A percentile compares a stretch with the other conserved stretches of the same genome.
These are phyloP conservation scores for Ficedula albicollis DNA, from an alignment of 2,797 vertebrate genomes.

Conservation along the genomic window DNA sequence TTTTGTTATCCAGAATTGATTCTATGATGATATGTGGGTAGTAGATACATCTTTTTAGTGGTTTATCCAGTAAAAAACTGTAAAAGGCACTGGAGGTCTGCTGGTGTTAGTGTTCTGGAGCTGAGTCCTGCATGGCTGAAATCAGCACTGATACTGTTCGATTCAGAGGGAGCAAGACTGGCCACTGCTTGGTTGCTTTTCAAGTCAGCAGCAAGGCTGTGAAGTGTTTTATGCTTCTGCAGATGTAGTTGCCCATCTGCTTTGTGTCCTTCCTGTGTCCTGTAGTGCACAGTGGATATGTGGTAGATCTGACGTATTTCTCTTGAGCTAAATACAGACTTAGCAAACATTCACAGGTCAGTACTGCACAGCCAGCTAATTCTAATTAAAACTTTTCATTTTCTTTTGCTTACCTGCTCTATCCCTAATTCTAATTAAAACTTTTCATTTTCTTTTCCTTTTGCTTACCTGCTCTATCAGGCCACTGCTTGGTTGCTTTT, in stretches of 20 bases:
- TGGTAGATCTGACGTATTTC: background rate
- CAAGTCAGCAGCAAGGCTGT: accelerated
- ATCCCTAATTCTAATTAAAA: too few relatives aligned
- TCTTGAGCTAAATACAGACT: background rate
- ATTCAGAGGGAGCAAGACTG: background rate
- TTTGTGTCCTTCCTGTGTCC: background rate
- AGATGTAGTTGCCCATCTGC: background rate
- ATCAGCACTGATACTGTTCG: background rate
- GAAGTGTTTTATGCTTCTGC: background rate
- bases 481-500: background rate
- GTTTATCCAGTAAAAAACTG: background rate
- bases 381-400: background rate
- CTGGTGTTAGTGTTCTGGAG: background rate
- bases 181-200: background rate
- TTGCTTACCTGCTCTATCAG: too few relatives aligned
- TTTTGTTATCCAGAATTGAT: background rate
- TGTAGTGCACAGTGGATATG: background rate
- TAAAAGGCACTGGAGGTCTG: background rate
- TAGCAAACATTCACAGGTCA: background rate
- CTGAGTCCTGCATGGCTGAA: accelerated
- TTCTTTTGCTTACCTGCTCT: too few relatives aligned
- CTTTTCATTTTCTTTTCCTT: too few relatives aligned
- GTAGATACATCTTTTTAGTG: background rate
- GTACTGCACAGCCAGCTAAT: background rate
- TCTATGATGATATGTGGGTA: accelerated